These are phyloP conservation scores for Myotis yumanensis DNA, from an alignment of 2,113 vertebrate species.

Conservation along the genomic window DNA sequence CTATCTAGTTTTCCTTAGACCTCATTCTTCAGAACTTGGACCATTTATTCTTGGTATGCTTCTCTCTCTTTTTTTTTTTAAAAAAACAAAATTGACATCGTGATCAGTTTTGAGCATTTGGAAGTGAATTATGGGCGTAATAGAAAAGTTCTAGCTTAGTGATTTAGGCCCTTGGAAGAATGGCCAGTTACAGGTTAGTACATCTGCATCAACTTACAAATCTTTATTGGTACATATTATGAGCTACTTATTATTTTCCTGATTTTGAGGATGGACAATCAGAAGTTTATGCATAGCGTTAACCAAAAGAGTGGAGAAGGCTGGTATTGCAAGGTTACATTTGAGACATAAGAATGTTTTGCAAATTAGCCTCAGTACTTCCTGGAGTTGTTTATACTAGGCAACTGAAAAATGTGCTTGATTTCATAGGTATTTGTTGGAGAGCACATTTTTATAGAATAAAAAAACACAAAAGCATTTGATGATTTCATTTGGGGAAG, in stretches of 20 bases:
- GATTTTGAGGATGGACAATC: background rate
- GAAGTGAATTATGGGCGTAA: background rate
- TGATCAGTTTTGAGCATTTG: background rate
- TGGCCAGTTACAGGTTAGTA: background rate
- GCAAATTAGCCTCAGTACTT: background rate
- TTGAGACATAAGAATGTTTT: constrained; percentile 25
- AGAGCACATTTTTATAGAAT: background rate
- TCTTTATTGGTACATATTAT: background rate
- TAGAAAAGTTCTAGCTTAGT: background rate
- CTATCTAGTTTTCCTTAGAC: background rate
- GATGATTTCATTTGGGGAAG: constrained; percentile 45
- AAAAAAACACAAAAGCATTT: constrained; percentile 25
- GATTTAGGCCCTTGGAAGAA: background rate
- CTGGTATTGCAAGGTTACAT: background rate
- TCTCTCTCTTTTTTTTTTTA: background rate
- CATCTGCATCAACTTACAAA: background rate
- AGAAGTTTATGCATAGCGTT: background rate
- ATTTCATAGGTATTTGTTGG: constrained; percentile 37
- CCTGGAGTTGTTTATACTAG: background rate
- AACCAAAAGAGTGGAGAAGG: background rate
- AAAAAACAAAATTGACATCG: background rate
- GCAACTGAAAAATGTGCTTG: background rate
- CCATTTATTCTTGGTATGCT: background rate
- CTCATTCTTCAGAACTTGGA: background rate
- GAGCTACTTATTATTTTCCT: background rate